Evolutionary conservation across 2,888 invertebrate species (phyloP).

Genomic region (Dolichopus griseipennis): DNA sequence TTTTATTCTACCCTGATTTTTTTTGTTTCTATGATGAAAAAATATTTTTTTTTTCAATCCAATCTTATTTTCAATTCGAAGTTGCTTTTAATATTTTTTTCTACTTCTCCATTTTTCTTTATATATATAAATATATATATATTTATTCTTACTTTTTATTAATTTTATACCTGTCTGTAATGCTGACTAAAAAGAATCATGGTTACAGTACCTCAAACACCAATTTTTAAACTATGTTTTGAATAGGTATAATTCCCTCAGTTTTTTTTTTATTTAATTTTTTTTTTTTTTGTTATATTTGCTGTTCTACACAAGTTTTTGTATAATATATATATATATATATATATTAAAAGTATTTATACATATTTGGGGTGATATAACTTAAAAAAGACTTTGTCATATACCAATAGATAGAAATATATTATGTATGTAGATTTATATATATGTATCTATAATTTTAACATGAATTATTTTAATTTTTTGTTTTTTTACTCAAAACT

Average conservation of each 20-base stretch:
- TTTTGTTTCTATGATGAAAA: too few species aligned
- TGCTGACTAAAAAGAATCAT: conserved; percentile 4
- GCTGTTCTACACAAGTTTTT: too few species aligned
- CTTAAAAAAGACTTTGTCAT: too few species aligned
- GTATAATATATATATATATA: too few species aligned
- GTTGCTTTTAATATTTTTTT: background rate
- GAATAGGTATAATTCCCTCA: background rate
- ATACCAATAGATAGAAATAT: too few species aligned
- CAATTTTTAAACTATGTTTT: background rate
- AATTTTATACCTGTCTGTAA: conserved; percentile 1
- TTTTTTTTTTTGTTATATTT: background rate
- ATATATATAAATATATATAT: background rate
- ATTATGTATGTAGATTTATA: background rate
- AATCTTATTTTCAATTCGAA: background rate
- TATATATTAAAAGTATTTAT: too few species aligned
- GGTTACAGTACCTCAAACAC: conserved; percentile 1
- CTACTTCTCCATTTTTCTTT: background rate
- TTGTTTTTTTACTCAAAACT: background rate
- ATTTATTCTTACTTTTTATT: background rate
- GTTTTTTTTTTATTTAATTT: too few species aligned
- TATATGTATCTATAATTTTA: background rate
- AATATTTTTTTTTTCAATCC: background rate
- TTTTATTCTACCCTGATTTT: too few species aligned
- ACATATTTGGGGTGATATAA: too few species aligned
- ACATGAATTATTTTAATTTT: background rate